These are phyloP conservation scores for Zosterops hypoxanthus DNA, from an alignment of 2,113 vertebrate species.

Conservation along the genomic window DNA sequence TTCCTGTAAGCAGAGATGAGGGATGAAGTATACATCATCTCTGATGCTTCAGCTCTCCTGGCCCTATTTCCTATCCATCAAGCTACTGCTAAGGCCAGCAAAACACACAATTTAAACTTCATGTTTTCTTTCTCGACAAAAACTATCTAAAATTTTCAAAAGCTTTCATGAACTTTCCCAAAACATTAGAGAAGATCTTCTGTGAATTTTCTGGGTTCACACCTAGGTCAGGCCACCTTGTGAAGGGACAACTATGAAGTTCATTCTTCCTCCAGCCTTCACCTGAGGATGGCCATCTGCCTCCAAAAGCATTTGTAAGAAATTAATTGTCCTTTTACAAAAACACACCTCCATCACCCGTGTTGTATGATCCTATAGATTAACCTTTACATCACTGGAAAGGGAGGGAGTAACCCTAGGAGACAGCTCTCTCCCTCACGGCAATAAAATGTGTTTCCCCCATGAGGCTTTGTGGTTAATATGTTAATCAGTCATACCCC, in stretches of 20 bases:
- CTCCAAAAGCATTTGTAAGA: neutral
- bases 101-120: neutral
- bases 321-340: neutral
- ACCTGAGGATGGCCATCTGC: neutral
- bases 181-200: neutral
- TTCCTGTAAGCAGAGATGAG: neutral
- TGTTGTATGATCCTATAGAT: too few relatives aligned
- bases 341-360: accelerated
- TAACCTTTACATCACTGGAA: too few relatives aligned
- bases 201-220: neutral
- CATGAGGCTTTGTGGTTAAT: too few relatives aligned
- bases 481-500: too few relatives aligned
- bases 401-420: too few relatives aligned
- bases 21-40: neutral
- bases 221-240: neutral
- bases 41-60: neutral
- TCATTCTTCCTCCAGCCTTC: neutral
- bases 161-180: neutral
- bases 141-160: neutral
- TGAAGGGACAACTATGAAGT: neutral
- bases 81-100: neutral
- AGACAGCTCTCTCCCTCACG: too few relatives aligned
- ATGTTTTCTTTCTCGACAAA: neutral
- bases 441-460: too few relatives aligned
- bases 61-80: neutral